phyloP scores from a whole-genome alignment of 2,888 invertebrate species.

The Acrobasis repandana region DNA sequence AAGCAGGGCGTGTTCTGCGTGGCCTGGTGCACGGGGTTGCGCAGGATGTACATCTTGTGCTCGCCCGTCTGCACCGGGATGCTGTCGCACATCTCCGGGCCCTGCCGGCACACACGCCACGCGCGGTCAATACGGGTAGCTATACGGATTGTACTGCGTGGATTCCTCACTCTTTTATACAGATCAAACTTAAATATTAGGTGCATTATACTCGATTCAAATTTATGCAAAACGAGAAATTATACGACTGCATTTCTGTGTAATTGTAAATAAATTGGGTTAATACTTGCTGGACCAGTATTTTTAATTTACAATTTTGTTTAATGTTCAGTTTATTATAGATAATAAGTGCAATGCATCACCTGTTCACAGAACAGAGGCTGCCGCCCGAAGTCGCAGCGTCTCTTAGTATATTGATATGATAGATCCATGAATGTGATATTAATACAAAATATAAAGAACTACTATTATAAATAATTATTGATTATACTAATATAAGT shows the following conservation, averaged over 20 bases:
- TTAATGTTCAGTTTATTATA: too few species aligned
- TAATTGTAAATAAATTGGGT: too few species aligned
- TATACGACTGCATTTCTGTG: too few species aligned
- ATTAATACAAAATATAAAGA: not conserved
- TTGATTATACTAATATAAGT: too few species aligned
- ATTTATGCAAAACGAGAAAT: too few species aligned
- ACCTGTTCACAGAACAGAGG: slow-evolving; percentile 70
- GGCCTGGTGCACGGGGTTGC: slow-evolving; percentile 77
- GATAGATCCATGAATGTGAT: slow-evolving; percentile 50
- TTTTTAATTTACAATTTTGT: too few species aligned
- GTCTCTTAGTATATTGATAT: slow-evolving; percentile 68
- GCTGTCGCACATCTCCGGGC: slow-evolving; percentile 67
- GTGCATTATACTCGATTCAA: too few species aligned
- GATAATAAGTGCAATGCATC: not conserved
- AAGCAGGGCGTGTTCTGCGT: slow-evolving; percentile 71
- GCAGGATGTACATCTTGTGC: slow-evolving; percentile 66
- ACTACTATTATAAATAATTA: not conserved
- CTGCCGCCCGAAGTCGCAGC: slow-evolving; percentile 73
- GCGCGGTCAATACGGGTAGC: too few species aligned
- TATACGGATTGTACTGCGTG: too few species aligned
- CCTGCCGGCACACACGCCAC: slow-evolving; percentile 28
- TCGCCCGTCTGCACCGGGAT: slow-evolving; percentile 53
- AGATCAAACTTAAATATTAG: too few species aligned
- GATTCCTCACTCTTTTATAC: too few species aligned
- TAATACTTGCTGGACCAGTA: too few species aligned